These are phyloP conservation scores for Coracopsis vasa DNA, from an alignment of 2,113 vertebrate genomes.

Conservation along the genomic window DNA sequence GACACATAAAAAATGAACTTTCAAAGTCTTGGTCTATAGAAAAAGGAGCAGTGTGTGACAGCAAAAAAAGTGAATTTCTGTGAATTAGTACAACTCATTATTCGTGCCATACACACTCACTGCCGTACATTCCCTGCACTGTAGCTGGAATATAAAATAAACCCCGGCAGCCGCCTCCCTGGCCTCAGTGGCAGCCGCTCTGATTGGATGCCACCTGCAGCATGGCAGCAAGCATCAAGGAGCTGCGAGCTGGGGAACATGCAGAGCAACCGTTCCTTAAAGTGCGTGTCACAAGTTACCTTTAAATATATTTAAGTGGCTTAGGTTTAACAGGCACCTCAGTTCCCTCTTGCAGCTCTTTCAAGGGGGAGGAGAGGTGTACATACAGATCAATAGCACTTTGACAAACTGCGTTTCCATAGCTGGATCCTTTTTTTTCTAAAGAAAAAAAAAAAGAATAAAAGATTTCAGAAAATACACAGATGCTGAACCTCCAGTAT, in stretches of 20 bases:
- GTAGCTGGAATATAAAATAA: conserved; percentile 69
- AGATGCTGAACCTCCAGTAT: conserved; percentile 22
- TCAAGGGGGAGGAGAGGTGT: conserved; percentile 58
- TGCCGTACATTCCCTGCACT: conserved; percentile 66
- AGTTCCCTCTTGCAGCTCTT: conserved; percentile 59
- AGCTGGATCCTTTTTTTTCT: neutral
- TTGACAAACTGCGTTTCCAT: conserved; percentile 55
- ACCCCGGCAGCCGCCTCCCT: conserved; percentile 59
- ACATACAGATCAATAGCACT: conserved; percentile 66
- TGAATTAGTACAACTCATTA: conserved; percentile 78
- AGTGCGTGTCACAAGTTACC: conserved; percentile 59
- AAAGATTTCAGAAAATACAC: conserved; percentile 42
- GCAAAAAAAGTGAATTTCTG: conserved; percentile 61
- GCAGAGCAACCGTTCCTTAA: conserved; percentile 73
- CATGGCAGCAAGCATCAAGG: conserved; percentile 75
- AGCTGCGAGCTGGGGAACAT: conserved; percentile 64
- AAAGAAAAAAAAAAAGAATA: conserved; percentile 7
- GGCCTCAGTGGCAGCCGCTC: conserved; percentile 69
- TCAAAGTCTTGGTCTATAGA: conserved; percentile 77
- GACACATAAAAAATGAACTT: conserved; percentile 76
- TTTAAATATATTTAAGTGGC: conserved; percentile 69
- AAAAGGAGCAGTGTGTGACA: conserved; percentile 71
- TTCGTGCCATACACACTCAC: conserved; percentile 54
- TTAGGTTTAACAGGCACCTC: conserved; percentile 71
- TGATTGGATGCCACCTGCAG: conserved; percentile 79